Conservation (phyloP, 2,797 vertebrate genomes). For the Melanogrammus aeglefinus region DNA sequence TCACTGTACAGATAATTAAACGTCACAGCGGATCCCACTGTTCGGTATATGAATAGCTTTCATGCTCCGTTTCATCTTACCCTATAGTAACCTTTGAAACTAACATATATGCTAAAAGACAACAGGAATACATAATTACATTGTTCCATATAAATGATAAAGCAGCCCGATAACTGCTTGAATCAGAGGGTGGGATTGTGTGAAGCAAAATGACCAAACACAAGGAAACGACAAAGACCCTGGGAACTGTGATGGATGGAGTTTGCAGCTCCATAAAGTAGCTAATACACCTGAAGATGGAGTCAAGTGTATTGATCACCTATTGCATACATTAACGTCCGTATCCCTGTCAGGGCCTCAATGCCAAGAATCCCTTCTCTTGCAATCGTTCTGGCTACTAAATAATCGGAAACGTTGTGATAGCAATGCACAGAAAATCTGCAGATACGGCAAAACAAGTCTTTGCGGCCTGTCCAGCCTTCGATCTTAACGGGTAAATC, state of each 20-base stretch:
- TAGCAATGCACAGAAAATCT: background rate
- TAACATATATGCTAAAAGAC: background rate
- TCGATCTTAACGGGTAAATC: background rate
- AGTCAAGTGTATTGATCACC: background rate
- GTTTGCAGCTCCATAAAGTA: slow-evolving; percentile 6
- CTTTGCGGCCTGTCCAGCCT: background rate
- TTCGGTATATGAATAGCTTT: background rate
- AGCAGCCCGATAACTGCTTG: background rate
- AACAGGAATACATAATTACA: background rate
- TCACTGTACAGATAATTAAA: background rate
- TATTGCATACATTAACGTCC: background rate
- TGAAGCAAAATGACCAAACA: background rate
- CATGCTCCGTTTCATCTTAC: background rate
- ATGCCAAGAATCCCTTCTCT: background rate
- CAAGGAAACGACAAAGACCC: background rate
- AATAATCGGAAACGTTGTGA: background rate
- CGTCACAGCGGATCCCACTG: background rate
- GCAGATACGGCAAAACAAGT: background rate
- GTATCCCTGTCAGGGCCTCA: background rate
- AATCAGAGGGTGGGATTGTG: background rate
- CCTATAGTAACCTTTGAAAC: background rate
- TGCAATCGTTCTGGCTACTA: background rate
- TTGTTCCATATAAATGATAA: no score
- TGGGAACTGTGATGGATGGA: background rate
- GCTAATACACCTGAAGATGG: background rate